Conservation (phyloP, 2,888 invertebrate species). For the Salpingus planirostris region DNA sequence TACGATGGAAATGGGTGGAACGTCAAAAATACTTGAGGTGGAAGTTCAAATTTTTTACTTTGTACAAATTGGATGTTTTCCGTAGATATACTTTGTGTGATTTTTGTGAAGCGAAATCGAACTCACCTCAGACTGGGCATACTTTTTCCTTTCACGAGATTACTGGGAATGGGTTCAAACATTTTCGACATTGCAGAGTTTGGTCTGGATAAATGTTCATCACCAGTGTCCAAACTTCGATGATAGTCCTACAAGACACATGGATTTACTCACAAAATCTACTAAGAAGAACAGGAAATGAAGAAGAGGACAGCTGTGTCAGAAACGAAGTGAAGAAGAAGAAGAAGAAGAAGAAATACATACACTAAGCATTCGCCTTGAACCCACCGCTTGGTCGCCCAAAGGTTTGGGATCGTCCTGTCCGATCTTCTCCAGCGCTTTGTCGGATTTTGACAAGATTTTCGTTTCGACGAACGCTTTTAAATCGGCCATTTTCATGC, state of each 20-base stretch:
- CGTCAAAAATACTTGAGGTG: not conserved
- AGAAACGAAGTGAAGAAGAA: slow-evolving; percentile 7
- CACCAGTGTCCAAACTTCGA: slow-evolving; percentile 72
- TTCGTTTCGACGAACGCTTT: slow-evolving; percentile 89
- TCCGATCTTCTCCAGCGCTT: slow-evolving; percentile 82
- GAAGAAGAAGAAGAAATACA: slow-evolving; percentile 24
- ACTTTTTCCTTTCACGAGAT: slow-evolving; percentile 88
- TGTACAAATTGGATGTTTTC: not conserved
- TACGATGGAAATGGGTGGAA: too few species aligned
- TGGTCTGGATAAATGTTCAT: slow-evolving; percentile 63
- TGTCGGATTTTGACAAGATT: slow-evolving; percentile 82
- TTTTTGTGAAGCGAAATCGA: not conserved
- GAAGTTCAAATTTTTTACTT: not conserved
- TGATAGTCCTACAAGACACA: slow-evolving; percentile 61
- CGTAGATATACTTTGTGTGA: not conserved
- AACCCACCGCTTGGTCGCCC: slow-evolving; percentile 58
- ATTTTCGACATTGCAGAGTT: slow-evolving; percentile 58
- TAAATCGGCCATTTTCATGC: slow-evolving; percentile 87
- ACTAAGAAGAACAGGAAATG: too few species aligned
- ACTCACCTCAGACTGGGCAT: slow-evolving; percentile 90
- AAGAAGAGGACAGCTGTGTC: too few species aligned
- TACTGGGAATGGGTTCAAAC: slow-evolving; percentile 46
- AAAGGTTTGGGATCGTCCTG: slow-evolving; percentile 56
- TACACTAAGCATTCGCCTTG: slow-evolving; percentile 38
- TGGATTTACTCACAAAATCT: too few species aligned